phyloP scores from a whole-genome alignment of 2,797 vertebrate genomes.

The Carcharodon carcharias region DNA sequence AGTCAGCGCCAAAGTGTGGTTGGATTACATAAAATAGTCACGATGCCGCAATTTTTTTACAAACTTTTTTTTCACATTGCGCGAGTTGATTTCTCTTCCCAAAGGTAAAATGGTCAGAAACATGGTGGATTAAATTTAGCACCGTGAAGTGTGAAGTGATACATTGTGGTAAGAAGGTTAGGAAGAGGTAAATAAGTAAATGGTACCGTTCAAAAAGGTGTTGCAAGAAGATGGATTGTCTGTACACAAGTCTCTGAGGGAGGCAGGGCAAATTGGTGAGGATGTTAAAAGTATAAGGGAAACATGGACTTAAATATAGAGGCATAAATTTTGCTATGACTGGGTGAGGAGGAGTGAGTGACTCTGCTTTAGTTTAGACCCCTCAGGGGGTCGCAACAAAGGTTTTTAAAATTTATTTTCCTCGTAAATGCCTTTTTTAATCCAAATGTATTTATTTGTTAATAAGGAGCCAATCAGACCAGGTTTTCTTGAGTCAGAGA shows the following conservation, averaged over 20 bases:
- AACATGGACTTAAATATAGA: not conserved
- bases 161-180: not conserved
- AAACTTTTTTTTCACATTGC: not conserved
- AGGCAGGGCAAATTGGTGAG: not conserved
- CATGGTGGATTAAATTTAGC: not conserved
- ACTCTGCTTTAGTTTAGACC: too few species aligned
- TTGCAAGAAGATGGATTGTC: too few species aligned
- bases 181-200: not conserved
- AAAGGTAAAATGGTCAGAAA: not conserved
- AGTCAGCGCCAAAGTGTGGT: not conserved
- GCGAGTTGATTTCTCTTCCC: not conserved
- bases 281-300: not conserved
- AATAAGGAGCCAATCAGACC: too few species aligned
- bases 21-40: not conserved
- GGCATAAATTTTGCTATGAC: not conserved
- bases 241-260: too few species aligned
- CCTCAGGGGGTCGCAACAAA: too few species aligned
- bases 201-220: too few species aligned
- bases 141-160: not conserved
- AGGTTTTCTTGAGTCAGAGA: too few species aligned
- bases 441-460: too few species aligned
- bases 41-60: not conserved
- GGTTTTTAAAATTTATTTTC: too few species aligned
- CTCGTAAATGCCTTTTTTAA: too few species aligned
- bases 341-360: too few species aligned